Evolutionary conservation across 2,113 vertebrate genomes (phyloP).

Genomic region (Xenopus borealis): DNA sequence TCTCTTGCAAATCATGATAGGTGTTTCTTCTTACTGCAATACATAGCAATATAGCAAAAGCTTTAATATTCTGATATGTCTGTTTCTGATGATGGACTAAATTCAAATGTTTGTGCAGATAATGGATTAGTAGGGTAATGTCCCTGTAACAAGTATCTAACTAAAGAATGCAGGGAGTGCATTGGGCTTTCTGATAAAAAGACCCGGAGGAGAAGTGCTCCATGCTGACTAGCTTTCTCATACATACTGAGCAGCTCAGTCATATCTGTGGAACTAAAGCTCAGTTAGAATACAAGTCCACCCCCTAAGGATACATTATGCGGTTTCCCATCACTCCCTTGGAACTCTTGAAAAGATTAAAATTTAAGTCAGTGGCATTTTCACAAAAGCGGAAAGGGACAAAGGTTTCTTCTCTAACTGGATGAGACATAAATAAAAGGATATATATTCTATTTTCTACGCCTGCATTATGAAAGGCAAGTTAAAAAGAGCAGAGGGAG

Average conservation of each 20-base stretch:
- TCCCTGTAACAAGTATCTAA: no score
- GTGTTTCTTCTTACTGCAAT: no score
- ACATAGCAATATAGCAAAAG: no score
- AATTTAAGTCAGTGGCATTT: constrained; percentile 1
- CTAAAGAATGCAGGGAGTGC: no score
- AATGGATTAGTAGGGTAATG: no score
- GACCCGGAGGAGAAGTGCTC: background rate
- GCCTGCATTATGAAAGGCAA: background rate
- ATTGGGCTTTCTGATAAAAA: background rate
- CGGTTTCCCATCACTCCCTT: background rate
- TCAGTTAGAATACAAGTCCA: constrained; percentile 1
- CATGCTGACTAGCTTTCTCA: background rate
- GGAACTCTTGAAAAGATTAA: constrained; percentile 4
- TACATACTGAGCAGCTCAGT: background rate
- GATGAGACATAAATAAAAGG: constrained; percentile 2
- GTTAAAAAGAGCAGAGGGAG: background rate
- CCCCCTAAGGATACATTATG: constrained; percentile 3
- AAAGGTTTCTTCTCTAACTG: background rate
- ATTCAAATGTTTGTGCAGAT: no score
- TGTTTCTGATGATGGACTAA: no score
- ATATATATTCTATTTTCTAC: background rate
- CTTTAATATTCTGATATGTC: no score
- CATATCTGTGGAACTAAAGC: constrained; percentile 1
- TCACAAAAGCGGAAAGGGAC: background rate
- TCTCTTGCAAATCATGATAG: no score